Percentiles rank a stretch among this genome's conserved stretches.
Conservation (phyloP, 2,797 vertebrate genomes). For the Catamblyrhynchus diadema region DNA sequence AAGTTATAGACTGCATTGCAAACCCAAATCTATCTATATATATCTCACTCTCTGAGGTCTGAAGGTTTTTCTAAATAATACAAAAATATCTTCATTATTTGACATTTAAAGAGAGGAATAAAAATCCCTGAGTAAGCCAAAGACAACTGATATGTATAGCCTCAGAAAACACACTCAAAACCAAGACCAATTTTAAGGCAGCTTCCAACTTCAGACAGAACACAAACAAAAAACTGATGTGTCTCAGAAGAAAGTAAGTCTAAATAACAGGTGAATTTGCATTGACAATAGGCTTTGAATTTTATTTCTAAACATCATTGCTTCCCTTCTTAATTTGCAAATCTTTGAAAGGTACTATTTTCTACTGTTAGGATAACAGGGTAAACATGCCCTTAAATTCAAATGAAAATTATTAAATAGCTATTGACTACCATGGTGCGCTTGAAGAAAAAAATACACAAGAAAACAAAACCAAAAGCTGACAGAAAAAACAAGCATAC, state of each 20-base stretch:
- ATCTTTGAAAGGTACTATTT: not conserved
- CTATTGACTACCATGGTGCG: not conserved
- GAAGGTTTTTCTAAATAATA: conserved; percentile 75
- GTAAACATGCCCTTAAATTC: not conserved
- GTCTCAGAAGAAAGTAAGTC: conserved; percentile 20
- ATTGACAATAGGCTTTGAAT: not conserved
- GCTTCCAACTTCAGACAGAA: conserved; percentile 38
- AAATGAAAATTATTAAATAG: not conserved
- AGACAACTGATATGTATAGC: conserved; percentile 72
- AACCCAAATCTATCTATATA: not conserved
- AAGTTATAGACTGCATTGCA: conserved; percentile 44
- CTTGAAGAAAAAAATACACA: fast-evolving
- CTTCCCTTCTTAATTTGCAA: not conserved
- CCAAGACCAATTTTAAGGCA: conserved; percentile 63
- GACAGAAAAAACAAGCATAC: not conserved
- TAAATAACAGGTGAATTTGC: conserved; percentile 14
- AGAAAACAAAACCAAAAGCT: not conserved
- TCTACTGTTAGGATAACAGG: not conserved
- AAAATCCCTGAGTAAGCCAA: conserved; percentile 82
- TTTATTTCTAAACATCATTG: conserved; percentile 5
- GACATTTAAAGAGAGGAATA: conserved; percentile 78
- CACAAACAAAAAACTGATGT: conserved; percentile 30
- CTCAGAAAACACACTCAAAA: conserved; percentile 69
- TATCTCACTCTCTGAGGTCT: conserved; percentile 26
- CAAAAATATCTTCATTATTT: conserved; percentile 75